Base-by-base conservation (phyloP, 2,888 invertebrate genomes). In the Ennomos fuscantarius region DNA sequence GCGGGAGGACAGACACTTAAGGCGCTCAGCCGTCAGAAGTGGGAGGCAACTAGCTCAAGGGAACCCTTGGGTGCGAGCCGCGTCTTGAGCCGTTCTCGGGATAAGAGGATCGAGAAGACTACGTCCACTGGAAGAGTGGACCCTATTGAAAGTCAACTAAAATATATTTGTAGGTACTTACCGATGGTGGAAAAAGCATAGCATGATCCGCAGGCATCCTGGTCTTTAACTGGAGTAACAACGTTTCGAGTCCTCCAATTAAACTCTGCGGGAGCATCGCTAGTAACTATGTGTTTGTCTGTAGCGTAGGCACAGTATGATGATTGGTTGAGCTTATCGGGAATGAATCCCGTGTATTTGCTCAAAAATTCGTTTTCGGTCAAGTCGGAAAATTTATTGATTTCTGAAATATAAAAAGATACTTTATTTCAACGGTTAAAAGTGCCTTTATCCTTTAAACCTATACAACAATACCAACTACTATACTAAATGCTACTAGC, bases 111-210 rank as follows among this genome's bases (percentile, higher is more conserved):
- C n/a, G n/a, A n/a, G n/a, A n/a, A n/a, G n/a, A n/a, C n/a, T n/a
- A n/a, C n/a, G n/a, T n/a, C n/a, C n/a, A n/a, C n/a, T n/a, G n/a
- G n/a, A n/a, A n/a, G n/a, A n/a, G n/a, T n/a, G n/a, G n/a, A n/a
- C n/a, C n/a, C n/a, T n/a, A n/a, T n/a, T n/a, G n/a, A n/a, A n/a
- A n/a, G n/a, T n/a, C n/a, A n/a, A n/a, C 8, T 44, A 13, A 13
- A 12, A 24, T n/a, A 45, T 12, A 31, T 9, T 15, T 9, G 9
- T 41, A 24, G 15, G 1, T 24, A 41, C 31, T 37, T 35, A 49
- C 49, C 49, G 3, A 15, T 40, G 9, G 41, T 24, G 10, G 49
- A 49, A 11, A 49, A 49, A 2, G 41, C 15, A n/a, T 49, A 49
- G 34, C 49, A 49, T 10, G 49, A 49, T n/a, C 49, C 49, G 35